Percentiles rank a stretch among this genome's conserved stretches.
These are phyloP conservation scores for Thermophis baileyi DNA, from an alignment of 2,113 vertebrate genomes.

Conservation along the genomic window DNA sequence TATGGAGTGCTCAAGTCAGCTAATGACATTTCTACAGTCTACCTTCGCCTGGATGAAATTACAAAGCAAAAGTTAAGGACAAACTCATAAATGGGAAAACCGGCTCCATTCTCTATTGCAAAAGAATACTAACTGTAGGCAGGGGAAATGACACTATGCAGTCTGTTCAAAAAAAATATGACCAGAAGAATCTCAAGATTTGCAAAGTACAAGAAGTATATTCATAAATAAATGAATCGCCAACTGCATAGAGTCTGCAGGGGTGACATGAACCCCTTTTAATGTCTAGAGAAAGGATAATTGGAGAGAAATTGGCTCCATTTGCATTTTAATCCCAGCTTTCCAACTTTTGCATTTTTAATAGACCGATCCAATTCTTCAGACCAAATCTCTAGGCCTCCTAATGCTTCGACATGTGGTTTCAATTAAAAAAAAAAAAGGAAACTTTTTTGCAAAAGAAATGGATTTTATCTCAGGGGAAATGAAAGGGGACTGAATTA, in stretches of 20 bases:
- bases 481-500: not conserved
- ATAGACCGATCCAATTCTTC: not conserved
- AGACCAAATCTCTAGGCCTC: not conserved
- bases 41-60: not conserved
- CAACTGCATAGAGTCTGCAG: not conserved
- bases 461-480: not conserved
- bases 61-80: not conserved
- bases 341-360: not conserved
- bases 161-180: not conserved
- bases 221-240: not conserved
- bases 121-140: not conserved
- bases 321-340: not conserved
- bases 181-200: not conserved
- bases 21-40: not conserved
- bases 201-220: not conserved
- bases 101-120: not conserved
- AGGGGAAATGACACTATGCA: not conserved
- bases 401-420: not conserved
- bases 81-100: not conserved
- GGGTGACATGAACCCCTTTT: not conserved
- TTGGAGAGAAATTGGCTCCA: not conserved
- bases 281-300: not conserved
- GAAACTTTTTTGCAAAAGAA: not conserved
- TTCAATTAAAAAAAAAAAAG: not conserved
- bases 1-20: not conserved